These are phyloP conservation scores for Lepus americanus DNA, from an alignment of 2,113 vertebrate genomes.

Conservation along the genomic window DNA sequence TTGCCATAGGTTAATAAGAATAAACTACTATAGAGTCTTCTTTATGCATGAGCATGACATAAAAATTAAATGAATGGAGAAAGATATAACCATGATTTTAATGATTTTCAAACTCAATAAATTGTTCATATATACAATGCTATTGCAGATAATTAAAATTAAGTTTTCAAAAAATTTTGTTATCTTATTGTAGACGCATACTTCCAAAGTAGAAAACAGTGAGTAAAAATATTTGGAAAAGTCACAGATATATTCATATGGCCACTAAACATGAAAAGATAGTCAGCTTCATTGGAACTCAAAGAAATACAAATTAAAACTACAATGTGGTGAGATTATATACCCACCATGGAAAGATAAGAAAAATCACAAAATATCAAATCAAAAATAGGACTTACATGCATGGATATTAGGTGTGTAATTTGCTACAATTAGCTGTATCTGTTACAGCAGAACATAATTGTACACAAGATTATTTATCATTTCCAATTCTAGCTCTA, in stretches of 20 bases:
- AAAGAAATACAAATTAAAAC: not conserved
- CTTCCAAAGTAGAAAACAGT: not conserved
- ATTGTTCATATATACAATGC: too few relatives aligned
- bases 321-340: not conserved
- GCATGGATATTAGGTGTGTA: not conserved
- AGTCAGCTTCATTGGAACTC: not conserved
- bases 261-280: not conserved
- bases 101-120: too few relatives aligned
- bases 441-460: not conserved
- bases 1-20: not conserved
- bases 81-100: too few relatives aligned
- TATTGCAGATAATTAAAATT: too few relatives aligned
- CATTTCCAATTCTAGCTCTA: not conserved
- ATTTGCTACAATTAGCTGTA: not conserved
- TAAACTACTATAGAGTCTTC: not conserved
- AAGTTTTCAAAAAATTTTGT: too few relatives aligned
- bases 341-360: not conserved
- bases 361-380: not conserved
- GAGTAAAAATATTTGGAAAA: not conserved
- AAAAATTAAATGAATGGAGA: too few relatives aligned
- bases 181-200: not conserved
- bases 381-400: not conserved
- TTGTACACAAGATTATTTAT: not conserved
- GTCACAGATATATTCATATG: not conserved
- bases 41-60: not conserved